Evolutionary conservation across 1,140 invertebrate species (phyloP), one percentile per base, ranked within the genome.

Genomic region (Trichonephila clavata): DNA sequence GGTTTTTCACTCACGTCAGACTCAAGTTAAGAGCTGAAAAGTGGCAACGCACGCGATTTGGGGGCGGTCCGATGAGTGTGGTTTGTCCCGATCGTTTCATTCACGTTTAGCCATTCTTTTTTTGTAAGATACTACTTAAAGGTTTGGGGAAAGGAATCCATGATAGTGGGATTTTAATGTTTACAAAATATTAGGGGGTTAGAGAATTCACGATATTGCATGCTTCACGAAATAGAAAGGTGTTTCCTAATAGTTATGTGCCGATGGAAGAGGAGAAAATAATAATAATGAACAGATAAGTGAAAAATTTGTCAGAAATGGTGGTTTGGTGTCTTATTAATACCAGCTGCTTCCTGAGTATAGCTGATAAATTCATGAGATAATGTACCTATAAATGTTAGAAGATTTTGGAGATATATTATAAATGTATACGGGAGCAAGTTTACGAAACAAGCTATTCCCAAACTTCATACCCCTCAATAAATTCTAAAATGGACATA

Each of bases 1-100:
- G 80, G 90, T 32, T 84, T 92, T 63, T 84, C 59, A 50, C 71
- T 92, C 90, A 81, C 80, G 80, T 84, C 90, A 92, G 39, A 65
- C 60, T 57, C 60, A 20, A 61, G 39, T 84, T 84, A 84, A 84
- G 90, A 39, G n/a, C 60, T 32, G 83, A 84, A 84, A 84, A 84
- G 83, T 84, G 83, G 83, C 83, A 84, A 59, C 43, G 27, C 83
- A 84, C 83, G 83, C 83, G 83, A 84, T 84, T 59, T 27, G 83
- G 21, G 57, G 83, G 83, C 83, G 83, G 57, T 50, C 57, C 83
- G 50, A 59, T 50, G 83, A 84, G 57, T 20, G 21, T 27, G 24
- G 83, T 84, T 84, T 84, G 83, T 84, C 43, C 83, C 43, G 83
- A 59, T 84, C 83, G 50, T 84, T 84, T 57, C 50, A 6, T 84